Evolutionary conservation across 2,888 invertebrate species (phyloP).

Genomic region (Cryptops parisi): DNA sequence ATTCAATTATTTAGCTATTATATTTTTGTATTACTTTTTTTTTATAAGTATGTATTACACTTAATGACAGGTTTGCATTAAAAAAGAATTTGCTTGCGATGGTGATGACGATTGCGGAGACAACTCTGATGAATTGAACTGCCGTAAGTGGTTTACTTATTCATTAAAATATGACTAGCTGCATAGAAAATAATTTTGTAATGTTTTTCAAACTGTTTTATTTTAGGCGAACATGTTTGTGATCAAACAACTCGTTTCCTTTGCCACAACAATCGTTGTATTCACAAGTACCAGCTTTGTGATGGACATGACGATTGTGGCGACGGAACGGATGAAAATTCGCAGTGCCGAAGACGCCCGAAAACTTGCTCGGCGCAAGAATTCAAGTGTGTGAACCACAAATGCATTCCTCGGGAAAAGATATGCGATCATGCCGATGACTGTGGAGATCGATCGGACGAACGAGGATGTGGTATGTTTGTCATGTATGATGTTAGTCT

Average conservation of each 20-base stretch:
- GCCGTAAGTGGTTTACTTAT: constrained; percentile 35
- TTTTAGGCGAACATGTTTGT: constrained; percentile 35
- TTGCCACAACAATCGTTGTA: constrained; percentile 65
- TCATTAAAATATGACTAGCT: neutral
- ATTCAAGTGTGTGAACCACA: constrained; percentile 75
- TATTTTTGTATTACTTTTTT: neutral
- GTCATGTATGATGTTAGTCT: too few relatives aligned
- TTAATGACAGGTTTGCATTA: constrained; percentile 61
- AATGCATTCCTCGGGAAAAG: constrained; percentile 60
- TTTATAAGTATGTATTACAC: too few relatives aligned
- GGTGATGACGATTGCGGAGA: constrained; percentile 85
- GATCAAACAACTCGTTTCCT: constrained; percentile 71
- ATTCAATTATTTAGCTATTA: neutral
- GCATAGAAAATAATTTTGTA: neutral
- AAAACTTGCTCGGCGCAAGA: constrained; percentile 43
- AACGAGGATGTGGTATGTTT: constrained; percentile 66
- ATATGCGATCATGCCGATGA: constrained; percentile 82
- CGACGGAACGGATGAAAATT: constrained; percentile 89
- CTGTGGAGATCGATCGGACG: constrained; percentile 80
- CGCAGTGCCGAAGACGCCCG: constrained; percentile 55
- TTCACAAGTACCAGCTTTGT: constrained; percentile 41
- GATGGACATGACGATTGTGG: constrained; percentile 87
- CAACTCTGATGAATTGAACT: constrained; percentile 71
- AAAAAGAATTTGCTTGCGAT: constrained; percentile 77
- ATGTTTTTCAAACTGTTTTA: neutral